Percentiles rank a stretch among this genome's conserved stretches.
Conservation (phyloP, 2,888 invertebrate genomes). For the Scrobipalpa costella region DNA sequence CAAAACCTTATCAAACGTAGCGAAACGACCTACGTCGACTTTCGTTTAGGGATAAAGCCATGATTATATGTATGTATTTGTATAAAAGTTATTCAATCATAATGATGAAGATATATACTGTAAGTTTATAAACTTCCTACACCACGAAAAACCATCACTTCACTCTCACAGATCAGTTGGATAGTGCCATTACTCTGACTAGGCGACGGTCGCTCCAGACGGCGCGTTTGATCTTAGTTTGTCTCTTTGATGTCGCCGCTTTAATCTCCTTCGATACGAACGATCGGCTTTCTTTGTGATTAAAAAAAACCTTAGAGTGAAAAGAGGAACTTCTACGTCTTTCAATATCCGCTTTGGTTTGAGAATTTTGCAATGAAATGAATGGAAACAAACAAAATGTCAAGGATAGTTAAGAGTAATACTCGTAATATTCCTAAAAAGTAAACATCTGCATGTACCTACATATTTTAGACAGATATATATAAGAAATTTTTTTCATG, state of each 20-base stretch:
- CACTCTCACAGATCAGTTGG: constrained; percentile 1
- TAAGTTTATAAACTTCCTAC: no score
- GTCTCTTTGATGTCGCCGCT: constrained; percentile 12
- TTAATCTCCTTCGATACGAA: constrained; percentile 9
- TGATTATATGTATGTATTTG: no score
- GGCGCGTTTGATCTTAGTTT: neutral
- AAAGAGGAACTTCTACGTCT: neutral
- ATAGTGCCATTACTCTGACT: neutral
- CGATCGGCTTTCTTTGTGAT: constrained; percentile 8
- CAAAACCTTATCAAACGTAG: no score
- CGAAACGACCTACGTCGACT: no score
- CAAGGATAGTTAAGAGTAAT: no score
- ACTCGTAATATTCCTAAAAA: no score
- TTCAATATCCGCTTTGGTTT: neutral
- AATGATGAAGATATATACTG: no score
- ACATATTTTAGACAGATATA: no score
- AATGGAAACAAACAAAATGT: neutral
- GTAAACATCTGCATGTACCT: no score
- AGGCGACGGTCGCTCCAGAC: neutral
- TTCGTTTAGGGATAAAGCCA: no score
- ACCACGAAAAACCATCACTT: neutral
- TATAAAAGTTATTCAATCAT: no score
- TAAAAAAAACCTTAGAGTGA: constrained; percentile 1
- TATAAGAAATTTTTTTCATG: no score
- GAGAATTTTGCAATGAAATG: neutral